A percentile compares a stretch with the other conserved stretches of the same genome.
Evolutionary conservation across 2,888 invertebrate species (phyloP).

Genomic region (Orchestes rusci): DNA sequence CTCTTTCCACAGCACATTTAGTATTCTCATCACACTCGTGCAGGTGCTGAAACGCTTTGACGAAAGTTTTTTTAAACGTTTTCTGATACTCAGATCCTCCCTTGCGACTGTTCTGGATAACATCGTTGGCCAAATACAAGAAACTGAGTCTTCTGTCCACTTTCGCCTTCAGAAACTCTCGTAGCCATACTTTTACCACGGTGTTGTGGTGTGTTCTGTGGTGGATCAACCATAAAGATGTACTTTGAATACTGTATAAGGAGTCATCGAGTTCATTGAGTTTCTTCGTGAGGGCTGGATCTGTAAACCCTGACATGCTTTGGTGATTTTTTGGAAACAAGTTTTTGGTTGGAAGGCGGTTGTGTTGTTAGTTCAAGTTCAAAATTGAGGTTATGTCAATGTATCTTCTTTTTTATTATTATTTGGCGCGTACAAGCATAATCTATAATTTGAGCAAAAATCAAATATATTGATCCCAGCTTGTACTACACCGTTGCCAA

Average conservation of each 20-base stretch:
- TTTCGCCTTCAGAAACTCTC: constrained; percentile 78
- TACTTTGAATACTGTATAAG: constrained; percentile 94
- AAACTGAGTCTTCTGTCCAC: constrained; percentile 83
- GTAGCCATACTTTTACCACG: constrained; percentile 89
- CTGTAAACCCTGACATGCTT: constrained; percentile 91
- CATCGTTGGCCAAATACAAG: constrained; percentile 98
- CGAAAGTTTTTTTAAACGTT: constrained; percentile 74
- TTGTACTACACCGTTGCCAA: too few species aligned
- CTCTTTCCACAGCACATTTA: constrained; percentile 68
- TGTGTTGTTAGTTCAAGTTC: too few species aligned
- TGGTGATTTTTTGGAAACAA: too few species aligned
- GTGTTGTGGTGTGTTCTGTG: constrained; percentile 90
- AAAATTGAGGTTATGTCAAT: too few species aligned
- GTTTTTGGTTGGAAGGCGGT: too few species aligned
- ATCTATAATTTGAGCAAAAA: too few species aligned
- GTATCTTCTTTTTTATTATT: too few species aligned
- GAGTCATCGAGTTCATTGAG: constrained; percentile 85
- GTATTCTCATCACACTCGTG: constrained; percentile 75
- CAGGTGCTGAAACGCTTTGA: constrained; percentile 80
- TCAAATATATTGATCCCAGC: too few species aligned
- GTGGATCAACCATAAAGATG: constrained; percentile 95
- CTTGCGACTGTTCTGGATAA: constrained; percentile 97
- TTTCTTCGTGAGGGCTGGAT: constrained; percentile 82
- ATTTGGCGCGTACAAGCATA: too few species aligned
- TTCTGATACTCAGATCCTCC: constrained; percentile 93